Evolutionary conservation across 2,797 vertebrate genomes (phyloP).

Genomic region (Microctenopoma lineatum): DNA sequence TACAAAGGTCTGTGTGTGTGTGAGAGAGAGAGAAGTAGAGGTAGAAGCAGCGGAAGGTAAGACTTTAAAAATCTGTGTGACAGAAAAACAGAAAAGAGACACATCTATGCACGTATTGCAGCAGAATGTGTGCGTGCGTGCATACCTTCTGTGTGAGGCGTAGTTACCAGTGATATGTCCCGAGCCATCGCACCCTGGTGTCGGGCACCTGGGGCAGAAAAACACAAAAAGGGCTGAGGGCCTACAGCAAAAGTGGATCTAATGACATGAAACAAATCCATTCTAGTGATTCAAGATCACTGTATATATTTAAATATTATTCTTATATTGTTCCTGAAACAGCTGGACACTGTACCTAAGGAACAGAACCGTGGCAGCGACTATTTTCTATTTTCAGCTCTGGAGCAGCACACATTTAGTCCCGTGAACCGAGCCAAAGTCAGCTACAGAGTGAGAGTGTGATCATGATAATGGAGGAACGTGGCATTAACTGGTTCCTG

Average conservation of each 20-base stretch:
- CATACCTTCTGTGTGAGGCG: constrained; percentile 97
- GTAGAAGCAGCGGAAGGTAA: background rate
- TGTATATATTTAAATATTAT: too few relatives aligned
- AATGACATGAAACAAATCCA: too few relatives aligned
- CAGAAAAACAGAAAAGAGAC: background rate
- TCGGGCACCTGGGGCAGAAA: constrained; percentile 93
- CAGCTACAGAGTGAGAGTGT: background rate
- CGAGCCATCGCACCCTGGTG: constrained; percentile 98
- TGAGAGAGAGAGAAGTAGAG: background rate
- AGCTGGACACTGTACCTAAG: background rate
- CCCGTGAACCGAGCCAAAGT: background rate
- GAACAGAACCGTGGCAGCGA: background rate
- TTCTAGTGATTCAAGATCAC: background rate
- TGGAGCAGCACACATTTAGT: background rate
- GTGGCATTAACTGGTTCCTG: background rate
- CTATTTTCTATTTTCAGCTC: background rate
- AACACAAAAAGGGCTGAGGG: constrained; percentile 76
- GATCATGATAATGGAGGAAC: background rate
- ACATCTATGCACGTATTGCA: background rate
- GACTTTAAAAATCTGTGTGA: background rate
- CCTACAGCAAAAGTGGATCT: constrained; percentile 50
- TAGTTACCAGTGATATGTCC: constrained; percentile 99
- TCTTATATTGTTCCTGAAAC: background rate
- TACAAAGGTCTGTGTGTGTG: constrained; percentile 29
- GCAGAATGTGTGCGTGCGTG: background rate